Conservation (phyloP, 2,888 invertebrate genomes). For the Thysanoteuthis rhombus region DNA sequence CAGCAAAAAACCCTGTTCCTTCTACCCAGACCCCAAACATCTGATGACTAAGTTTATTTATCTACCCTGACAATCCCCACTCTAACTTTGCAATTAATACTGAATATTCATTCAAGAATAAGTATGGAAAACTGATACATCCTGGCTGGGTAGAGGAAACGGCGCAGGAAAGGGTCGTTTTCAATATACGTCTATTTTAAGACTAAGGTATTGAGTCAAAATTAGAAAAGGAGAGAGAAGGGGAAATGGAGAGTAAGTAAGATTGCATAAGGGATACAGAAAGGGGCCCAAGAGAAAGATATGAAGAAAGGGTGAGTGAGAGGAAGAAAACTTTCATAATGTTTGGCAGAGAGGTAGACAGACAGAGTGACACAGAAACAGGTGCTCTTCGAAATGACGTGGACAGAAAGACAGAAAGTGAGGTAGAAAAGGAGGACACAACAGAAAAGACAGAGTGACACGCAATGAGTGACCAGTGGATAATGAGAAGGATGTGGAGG, state of each 20-base stretch:
- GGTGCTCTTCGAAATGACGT: too few species aligned
- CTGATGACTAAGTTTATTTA: too few species aligned
- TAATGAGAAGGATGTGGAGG: neutral
- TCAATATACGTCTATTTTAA: neutral
- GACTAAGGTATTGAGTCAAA: neutral
- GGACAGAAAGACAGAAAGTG: too few species aligned
- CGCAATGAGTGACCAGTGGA: too few species aligned
- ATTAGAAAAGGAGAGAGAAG: neutral
- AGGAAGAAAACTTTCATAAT: too few species aligned
- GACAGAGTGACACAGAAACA: neutral
- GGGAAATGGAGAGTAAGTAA: too few species aligned
- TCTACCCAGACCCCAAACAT: neutral
- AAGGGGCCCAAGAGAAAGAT: too few species aligned
- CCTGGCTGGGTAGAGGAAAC: neutral
- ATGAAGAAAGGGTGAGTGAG: too few species aligned
- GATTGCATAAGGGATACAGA: too few species aligned
- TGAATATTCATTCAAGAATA: neutral
- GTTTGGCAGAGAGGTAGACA: neutral
- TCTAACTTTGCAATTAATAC: neutral
- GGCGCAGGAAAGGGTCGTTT: neutral
- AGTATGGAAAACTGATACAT: slow-evolving; percentile 12
- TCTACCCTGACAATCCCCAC: neutral
- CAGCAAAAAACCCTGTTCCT: neutral
- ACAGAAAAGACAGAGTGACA: too few species aligned
- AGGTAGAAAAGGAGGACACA: too few species aligned